Evolutionary conservation across 2,888 invertebrate genomes (phyloP).

Genomic region (Ichneumon xanthorius): DNA sequence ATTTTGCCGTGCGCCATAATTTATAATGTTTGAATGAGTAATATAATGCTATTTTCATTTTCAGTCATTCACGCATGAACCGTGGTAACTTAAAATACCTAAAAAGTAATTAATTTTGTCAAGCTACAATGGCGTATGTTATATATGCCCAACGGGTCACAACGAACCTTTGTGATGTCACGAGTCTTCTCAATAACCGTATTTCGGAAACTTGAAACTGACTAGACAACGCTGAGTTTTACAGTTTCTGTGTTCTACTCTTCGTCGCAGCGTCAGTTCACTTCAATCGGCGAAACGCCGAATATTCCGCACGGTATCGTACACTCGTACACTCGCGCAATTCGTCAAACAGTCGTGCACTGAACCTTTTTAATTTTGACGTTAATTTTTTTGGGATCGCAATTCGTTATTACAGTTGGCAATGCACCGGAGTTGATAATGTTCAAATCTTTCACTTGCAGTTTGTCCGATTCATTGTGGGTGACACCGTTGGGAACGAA

Average conservation of each 20-base stretch:
- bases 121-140: not conserved
- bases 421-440: constrained; percentile 3
- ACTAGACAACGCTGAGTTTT: not conserved
- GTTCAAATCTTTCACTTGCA: constrained; percentile 12
- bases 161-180: not conserved
- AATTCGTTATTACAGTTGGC: not conserved
- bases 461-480: constrained; percentile 31
- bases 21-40: not conserved
- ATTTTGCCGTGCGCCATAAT: not conserved
- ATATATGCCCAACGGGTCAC: not conserved
- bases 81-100: not conserved
- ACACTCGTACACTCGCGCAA: not conserved
- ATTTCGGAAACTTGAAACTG: constrained; percentile 23
- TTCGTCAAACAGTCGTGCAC: constrained; percentile 73
- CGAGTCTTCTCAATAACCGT: not conserved
- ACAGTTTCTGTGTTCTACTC: not conserved
- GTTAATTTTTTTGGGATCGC: constrained; percentile 54
- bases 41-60: not conserved
- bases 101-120: not conserved
- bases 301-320: not conserved
- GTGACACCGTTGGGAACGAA: constrained; percentile 70
- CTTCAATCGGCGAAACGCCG: not conserved
- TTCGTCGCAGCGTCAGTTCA: constrained; percentile 4
- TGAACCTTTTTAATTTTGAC: constrained; percentile 67
- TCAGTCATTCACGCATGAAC: not conserved